phyloP scores from a whole-genome alignment of 2,113 vertebrate genomes.

The Mionectes macconnelli region DNA sequence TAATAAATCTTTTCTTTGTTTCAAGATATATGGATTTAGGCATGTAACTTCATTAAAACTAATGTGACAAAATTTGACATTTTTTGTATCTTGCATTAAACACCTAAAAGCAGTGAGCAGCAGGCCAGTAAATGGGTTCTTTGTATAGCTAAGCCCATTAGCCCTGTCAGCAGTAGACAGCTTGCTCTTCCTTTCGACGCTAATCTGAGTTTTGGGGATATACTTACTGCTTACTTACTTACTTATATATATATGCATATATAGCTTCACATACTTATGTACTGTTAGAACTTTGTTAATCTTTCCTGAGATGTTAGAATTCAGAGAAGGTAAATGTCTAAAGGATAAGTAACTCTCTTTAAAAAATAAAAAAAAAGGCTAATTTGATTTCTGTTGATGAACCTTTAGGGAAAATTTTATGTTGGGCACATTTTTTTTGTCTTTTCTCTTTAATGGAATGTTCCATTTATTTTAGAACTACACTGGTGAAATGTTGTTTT shows the following conservation, averaged over 20 bases:
- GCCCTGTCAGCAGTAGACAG: background rate
- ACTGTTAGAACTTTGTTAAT: background rate
- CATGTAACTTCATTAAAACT: background rate
- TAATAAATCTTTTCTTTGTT: background rate
- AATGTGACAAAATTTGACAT: background rate
- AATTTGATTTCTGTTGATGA: background rate
- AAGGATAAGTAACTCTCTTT: background rate
- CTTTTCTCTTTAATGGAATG: background rate
- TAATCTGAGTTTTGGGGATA: background rate
- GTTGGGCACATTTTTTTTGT: background rate
- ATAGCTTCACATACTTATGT: background rate
- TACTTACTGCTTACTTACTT: background rate
- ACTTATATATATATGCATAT: fast-evolving
- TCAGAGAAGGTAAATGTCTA: background rate
- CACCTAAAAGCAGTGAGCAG: background rate
- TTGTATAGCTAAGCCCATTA: background rate
- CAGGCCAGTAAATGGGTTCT: background rate
- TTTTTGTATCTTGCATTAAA: background rate
- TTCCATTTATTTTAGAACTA: conserved; percentile 17
- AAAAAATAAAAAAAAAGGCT: background rate
- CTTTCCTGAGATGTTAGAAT: background rate
- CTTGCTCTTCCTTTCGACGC: background rate
- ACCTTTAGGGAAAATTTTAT: background rate
- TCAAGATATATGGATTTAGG: background rate
- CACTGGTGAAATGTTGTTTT: background rate